Base-by-base conservation (phyloP, 2,797 vertebrate species). In the Etheostoma nigrum region DNA sequence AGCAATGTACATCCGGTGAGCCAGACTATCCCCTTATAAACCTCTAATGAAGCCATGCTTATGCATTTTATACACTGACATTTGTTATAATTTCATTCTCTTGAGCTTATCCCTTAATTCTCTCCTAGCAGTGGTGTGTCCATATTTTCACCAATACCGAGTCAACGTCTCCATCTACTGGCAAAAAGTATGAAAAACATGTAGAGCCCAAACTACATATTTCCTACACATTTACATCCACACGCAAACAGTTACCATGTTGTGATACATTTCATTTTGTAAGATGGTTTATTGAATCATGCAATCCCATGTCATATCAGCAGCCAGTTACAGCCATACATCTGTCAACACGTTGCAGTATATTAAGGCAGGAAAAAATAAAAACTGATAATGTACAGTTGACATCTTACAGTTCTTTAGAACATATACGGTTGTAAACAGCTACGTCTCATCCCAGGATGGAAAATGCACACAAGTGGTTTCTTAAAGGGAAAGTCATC, bases 261-360 rank as follows among this genome's bases (percentile, higher is more conserved):
- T 61, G 57, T 14, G 36, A 83, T 44, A 57, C 72, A 18, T 54
- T 44, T 10, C 1, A 67, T 67, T 86, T 84, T 74, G 62, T 83
- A 75, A 84, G 84, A 85, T 80, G 73, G 80, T 95, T 94, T 93
- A 93, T 94, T 95, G 86, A 93, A 93, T 93, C 92, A 94, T 92
- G 93, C 93, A 90, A 91, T 90, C 90, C 14, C 87, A 89, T 81
- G 78, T 92, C 89, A 89, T 80, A 87, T 86, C 85, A 90, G 88
- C 91, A 93, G 88, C 88, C 89, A 86, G 55, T 85, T 90, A 88
- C 89, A 93, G 88, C 90, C 92, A 83, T 81, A 88, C 90, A 90
- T 83, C 83, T 67, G 83, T 86, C 86, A 90, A 88, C 86, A 86
- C 76, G 74, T 77, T 90, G 85, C 91, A 92, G 90, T 91, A 91